Evolutionary conservation across 2,888 invertebrate genomes (phyloP), one percentile per base, ranked within the genome.

Genomic region (Synergus japonicus): DNA sequence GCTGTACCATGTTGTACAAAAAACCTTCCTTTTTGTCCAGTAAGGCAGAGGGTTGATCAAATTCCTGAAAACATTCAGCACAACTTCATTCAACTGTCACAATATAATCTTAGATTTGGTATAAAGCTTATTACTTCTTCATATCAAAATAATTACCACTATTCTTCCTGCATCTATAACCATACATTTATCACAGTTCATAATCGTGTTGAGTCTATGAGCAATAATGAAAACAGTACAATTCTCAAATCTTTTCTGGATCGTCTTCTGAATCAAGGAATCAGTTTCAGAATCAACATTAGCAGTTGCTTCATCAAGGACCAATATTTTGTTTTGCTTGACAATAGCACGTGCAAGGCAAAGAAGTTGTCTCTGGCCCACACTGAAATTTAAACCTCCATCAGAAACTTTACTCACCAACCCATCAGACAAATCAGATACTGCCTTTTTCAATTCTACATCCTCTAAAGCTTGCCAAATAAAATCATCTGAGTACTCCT

Each of bases 201-300:
- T 98, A 83, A 98, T 96, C 0, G 98, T 98, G 91, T 98, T 96
- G 41, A 98, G 93, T 63, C 98, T 94, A 91, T 98, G 98, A 0
- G 98, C 98, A 46, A 98, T 97, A 0, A 97, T 98, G 66, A 98
- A 92, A 12, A 98, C 97, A 0, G 97, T 97, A 92, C 97, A 97
- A 43, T 95, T 93, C 13, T 94, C 93, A 90, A 98, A 98, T 87
- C 96, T 96, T 64, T 93, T 93, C 78, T 97, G 93, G 80, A 98
- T 97, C 0, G 97, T 97, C 88, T 93, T 94, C 92, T 98, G 98
- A 87, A 98, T 97, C 80, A 97, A 93, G 67, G 94, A 94, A 91
- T 97, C 97, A 22, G 97, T 97, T 91, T 83, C 63, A 5, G 95
- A 96, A 92, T 98, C 97, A 4, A 97, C 97, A 91, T 97, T 97